Evolutionary conservation across 2,113 vertebrate species (phyloP).

Genomic region (Argyrosomus japonicus): DNA sequence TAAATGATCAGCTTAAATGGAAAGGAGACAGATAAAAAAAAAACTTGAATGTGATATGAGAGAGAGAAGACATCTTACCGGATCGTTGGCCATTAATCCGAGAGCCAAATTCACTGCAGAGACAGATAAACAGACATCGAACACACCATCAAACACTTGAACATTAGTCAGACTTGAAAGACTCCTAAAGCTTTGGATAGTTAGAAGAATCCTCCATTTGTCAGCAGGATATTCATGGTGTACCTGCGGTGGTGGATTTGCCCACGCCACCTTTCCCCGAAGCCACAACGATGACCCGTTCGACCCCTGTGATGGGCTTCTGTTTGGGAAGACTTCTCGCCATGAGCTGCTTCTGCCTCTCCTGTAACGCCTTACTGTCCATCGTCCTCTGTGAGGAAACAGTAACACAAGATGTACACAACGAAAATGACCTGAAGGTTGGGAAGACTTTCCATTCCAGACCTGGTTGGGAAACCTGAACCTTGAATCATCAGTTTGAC

Average conservation of each 20-base stretch:
- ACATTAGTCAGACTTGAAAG: background rate
- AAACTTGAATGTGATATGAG: too few relatives aligned
- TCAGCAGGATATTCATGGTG: background rate
- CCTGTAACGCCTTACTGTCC: conserved; percentile 80
- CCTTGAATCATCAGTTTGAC: background rate
- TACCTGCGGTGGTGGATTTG: conserved; percentile 97
- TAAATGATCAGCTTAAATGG: background rate
- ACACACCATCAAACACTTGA: background rate
- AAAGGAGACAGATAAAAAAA: background rate
- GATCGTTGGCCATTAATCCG: conserved; percentile 89
- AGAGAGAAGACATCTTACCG: conserved; percentile 79
- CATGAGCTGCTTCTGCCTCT: conserved; percentile 87
- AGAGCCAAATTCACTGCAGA: conserved; percentile 94
- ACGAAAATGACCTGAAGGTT: background rate
- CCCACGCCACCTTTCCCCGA: conserved; percentile 99
- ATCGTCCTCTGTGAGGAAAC: conserved; percentile 80
- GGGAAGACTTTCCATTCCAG: background rate
- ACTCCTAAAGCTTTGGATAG: background rate
- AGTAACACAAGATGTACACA: background rate
- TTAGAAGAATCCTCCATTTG: background rate
- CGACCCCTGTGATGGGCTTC: conserved; percentile 92
- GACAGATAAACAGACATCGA: conserved; percentile 14
- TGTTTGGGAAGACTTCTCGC: conserved; percentile 92
- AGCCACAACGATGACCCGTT: conserved; percentile 92
- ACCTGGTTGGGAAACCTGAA: background rate